Percentiles rank a stretch among this genome's conserved stretches.
Evolutionary conservation across 2,113 vertebrate genomes (phyloP).

Genomic region (Microcebus lehilahytsara): DNA sequence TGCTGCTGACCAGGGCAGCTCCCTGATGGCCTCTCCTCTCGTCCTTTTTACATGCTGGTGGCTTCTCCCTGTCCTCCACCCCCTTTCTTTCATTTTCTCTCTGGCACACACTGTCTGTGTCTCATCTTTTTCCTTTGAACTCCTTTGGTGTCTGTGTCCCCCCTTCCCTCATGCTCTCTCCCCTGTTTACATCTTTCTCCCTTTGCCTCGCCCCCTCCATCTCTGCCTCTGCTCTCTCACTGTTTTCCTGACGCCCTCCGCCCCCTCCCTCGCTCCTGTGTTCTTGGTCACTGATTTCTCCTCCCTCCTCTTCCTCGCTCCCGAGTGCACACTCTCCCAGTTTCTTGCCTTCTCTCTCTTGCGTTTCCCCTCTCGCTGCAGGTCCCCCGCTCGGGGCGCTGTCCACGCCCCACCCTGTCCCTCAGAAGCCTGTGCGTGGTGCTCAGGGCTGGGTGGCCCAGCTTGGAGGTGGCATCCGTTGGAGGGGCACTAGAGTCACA

Average conservation of each 20-base stretch:
- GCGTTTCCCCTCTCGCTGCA: neutral
- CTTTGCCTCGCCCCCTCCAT: neutral
- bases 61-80: neutral
- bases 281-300: neutral
- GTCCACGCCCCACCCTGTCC: neutral
- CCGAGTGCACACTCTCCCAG: neutral
- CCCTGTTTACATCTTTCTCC: no score
- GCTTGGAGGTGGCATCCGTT: neutral
- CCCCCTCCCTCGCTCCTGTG: neutral
- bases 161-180: neutral
- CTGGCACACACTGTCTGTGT: neutral
- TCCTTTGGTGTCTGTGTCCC: neutral
- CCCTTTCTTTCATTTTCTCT: neutral
- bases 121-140: neutral
- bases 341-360: neutral
- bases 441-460: neutral
- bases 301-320: neutral
- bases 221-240: neutral
- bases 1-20: neutral
- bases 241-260: neutral
- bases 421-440: neutral
- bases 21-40: neutral
- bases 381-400: neutral
- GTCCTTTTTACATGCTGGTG: neutral
- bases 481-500: conserved; percentile 4